Percentiles rank a stretch among this genome's conserved stretches.
Evolutionary conservation across 1,140 invertebrate genomes (phyloP).

Genomic region (Caenorhabditis remanei): DNA sequence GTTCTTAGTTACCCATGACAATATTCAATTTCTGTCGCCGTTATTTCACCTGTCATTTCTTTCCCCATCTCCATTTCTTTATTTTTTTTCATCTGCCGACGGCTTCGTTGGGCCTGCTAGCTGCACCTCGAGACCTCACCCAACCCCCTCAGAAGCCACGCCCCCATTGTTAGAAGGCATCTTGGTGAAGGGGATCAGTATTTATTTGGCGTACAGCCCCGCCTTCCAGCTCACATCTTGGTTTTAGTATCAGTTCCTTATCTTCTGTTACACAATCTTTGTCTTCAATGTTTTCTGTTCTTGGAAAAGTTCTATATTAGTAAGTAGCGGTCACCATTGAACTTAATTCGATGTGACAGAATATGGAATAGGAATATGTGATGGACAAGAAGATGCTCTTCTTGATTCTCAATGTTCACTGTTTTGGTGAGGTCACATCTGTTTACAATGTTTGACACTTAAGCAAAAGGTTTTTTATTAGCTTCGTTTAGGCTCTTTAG

Average conservation of each 20-base stretch:
- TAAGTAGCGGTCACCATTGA: conserved; percentile 26
- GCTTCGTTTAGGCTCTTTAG: neutral
- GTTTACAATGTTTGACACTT: neutral
- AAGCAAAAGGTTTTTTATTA: neutral
- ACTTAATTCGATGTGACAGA: conserved; percentile 6
- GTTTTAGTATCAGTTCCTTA: neutral
- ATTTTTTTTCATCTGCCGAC: conserved; percentile 32
- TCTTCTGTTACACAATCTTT: neutral
- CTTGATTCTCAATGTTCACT: neutral
- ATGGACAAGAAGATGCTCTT: neutral
- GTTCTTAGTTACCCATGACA: neutral
- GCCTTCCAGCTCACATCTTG: conserved; percentile 28
- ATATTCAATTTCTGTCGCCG: neutral
- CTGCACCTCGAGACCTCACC: conserved; percentile 25
- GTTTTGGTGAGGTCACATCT: neutral
- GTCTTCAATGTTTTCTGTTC: neutral
- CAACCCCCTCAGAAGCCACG: conserved; percentile 31
- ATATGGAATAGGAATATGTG: neutral
- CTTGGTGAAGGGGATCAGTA: conserved; percentile 35
- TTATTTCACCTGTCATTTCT: conserved; percentile 25
- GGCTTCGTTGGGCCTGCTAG: conserved; percentile 1
- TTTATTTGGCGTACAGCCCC: conserved; percentile 37
- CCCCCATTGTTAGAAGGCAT: conserved; percentile 46
- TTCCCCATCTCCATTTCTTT: neutral
- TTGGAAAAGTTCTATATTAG: neutral